phyloP scores from a whole-genome alignment of 2,113 vertebrate species.

The Colius striatus region DNA sequence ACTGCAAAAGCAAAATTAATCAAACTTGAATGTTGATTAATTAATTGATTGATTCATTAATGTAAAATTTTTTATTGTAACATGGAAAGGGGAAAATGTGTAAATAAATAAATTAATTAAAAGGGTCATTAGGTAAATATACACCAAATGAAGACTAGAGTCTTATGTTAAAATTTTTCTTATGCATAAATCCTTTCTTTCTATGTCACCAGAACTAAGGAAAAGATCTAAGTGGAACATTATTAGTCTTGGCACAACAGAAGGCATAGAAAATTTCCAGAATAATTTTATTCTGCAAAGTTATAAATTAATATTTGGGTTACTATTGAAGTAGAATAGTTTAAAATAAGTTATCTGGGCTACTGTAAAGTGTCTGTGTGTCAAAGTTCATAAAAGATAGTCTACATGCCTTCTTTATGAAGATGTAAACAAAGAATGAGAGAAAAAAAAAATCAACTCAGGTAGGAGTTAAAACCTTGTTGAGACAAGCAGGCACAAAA shows the following conservation, averaged over 20 bases:
- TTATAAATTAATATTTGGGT: background rate
- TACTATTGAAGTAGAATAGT: background rate
- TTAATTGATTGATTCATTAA: background rate
- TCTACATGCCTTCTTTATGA: background rate
- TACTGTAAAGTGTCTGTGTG: background rate
- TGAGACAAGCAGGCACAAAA: background rate
- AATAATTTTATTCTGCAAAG: background rate
- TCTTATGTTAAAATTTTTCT: background rate
- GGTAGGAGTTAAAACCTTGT: constrained; percentile 12
- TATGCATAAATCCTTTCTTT: background rate
- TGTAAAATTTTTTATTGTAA: background rate
- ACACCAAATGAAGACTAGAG: background rate
- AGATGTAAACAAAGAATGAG: background rate
- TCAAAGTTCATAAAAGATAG: background rate
- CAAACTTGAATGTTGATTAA: background rate
- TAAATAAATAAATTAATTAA: background rate
- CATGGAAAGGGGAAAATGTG: background rate
- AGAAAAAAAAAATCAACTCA: background rate
- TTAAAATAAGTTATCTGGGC: background rate
- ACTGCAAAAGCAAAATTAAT: background rate
- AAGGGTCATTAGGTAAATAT: background rate
- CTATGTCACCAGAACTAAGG: background rate
- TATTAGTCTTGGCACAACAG: background rate
- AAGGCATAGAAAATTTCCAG: background rate
- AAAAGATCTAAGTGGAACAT: background rate